Base-by-base conservation (phyloP, 2,797 vertebrate species). In the Molossus alvarezi region DNA sequence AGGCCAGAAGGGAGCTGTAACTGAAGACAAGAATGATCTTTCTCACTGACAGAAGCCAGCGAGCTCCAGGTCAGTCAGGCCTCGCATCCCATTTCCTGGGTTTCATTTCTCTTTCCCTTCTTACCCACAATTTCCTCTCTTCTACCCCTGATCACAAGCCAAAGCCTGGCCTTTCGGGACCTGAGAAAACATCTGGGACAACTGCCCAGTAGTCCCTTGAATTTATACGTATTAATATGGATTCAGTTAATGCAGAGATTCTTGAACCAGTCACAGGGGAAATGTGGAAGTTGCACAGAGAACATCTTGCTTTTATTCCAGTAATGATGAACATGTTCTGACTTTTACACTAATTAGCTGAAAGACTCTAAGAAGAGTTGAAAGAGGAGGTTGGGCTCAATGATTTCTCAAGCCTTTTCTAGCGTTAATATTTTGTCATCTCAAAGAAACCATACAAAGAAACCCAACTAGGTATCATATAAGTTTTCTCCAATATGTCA, bases 1-100 rank as follows among this genome's bases (percentile, higher is more conserved):
- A 95, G 88, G 51, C 95, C 81, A 95, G 53, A 84, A 97, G 77
- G 21, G 91, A 81, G 17, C n/a, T 93, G 25, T 75, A 93, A 29
- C 45, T 90, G 14, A 85, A 69, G 29, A 94, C 1, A 21, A 88
- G 60, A 57, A 9, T 90, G 81, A 15, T 84, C 65, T 48, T 90
- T 95, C 33, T 82, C 69, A 58, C 14, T 48, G 29, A 69, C 75
- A 92, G 90, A 57, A 91, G 23, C 71, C 67, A 94, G 71, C 17
- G 4, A 91, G 37, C 41, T 76, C 65, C 25, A 7, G 13, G 33
- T 81, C 57, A 73, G 80, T 81, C 57, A 77, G 80, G 41, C 55
- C 27, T 93, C 62, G 45, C 33, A 8, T 72, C 72, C 82, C 33
- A 51, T 48, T 65, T 29, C 41, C 13, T 77, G 23, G 73, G 58